Conservation (phyloP, 2,797 vertebrate species). For the Anguilla obscura region DNA sequence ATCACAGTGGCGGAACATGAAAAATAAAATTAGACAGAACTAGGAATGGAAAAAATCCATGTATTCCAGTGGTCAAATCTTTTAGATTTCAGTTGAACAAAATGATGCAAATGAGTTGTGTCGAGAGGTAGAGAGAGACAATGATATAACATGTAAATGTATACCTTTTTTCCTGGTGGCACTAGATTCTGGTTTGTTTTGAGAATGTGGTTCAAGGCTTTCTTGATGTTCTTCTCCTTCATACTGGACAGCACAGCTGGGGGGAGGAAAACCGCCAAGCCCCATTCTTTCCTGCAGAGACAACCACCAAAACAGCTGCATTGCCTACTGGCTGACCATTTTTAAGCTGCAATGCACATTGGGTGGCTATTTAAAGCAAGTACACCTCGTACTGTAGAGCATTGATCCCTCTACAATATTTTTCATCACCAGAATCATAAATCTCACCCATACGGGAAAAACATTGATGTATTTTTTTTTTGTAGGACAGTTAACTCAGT, state of each 20-base stretch:
- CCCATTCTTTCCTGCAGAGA: constrained; percentile 94
- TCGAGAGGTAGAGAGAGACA: background rate
- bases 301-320: background rate
- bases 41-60: background rate
- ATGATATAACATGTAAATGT: background rate
- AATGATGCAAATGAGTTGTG: background rate
- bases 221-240: constrained; percentile 99
- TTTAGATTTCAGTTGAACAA: background rate
- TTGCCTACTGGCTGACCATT: background rate
- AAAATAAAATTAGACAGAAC: background rate
- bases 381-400: background rate
- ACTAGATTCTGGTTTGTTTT: constrained; percentile 99
- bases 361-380: background rate
- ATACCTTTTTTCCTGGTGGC: constrained; percentile 99
- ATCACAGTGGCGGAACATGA: background rate
- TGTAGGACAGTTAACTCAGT: background rate
- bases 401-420: background rate
- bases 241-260: constrained; percentile 96
- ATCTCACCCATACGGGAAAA: background rate
- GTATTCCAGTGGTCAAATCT: background rate
- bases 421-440: background rate
- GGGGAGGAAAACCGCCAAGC: constrained; percentile 93
- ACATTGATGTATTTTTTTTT: background rate
- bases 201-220: constrained; percentile 97
- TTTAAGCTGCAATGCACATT: background rate